These are phyloP conservation scores for Diloba caeruleocephala DNA, from an alignment of 2,888 invertebrate species.

Conservation along the genomic window DNA sequence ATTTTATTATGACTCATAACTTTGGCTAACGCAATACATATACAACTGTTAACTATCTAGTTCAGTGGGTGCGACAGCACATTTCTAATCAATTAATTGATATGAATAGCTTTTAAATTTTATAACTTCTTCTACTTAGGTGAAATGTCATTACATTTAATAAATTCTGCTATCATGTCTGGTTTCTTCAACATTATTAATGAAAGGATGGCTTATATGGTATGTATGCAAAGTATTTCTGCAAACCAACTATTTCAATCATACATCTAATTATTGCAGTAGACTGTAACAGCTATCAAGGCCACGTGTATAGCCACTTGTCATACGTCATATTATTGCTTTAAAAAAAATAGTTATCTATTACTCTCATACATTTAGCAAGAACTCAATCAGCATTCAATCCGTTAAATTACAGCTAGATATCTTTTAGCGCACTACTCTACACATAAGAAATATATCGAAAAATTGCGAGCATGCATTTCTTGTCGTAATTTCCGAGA, in stretches of 20 bases:
- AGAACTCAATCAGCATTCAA: conserved; percentile 34
- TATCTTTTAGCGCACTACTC: conserved; percentile 48
- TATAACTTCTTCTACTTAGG: conserved; percentile 10
- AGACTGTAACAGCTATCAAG: conserved; percentile 62
- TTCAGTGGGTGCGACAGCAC: conserved; percentile 12
- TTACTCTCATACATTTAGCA: conserved; percentile 34
- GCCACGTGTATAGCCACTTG: conserved; percentile 62
- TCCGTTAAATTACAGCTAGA: conserved; percentile 60
- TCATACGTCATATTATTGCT: conserved; percentile 66
- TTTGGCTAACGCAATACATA: conserved; percentile 56
- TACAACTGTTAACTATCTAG: conserved; percentile 32
- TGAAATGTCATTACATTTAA: conserved; percentile 6
- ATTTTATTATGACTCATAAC: conserved; percentile 50
- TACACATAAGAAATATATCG: conserved; percentile 36
- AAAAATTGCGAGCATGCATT: conserved; percentile 29
- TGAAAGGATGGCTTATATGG: background rate
- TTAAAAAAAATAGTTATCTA: conserved; percentile 56
- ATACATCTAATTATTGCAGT: conserved; percentile 54
- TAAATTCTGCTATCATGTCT: conserved; percentile 3
- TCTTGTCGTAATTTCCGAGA: conserved; percentile 24
- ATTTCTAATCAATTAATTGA: conserved; percentile 21
- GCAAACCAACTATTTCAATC: conserved; percentile 37
- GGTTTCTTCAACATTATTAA: conserved; percentile 4
- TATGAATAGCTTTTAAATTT: conserved; percentile 23
- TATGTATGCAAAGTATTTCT: conserved; percentile 23